phyloP scores from a whole-genome alignment of 1,140 invertebrate species.

The Bombus confusus region DNA sequence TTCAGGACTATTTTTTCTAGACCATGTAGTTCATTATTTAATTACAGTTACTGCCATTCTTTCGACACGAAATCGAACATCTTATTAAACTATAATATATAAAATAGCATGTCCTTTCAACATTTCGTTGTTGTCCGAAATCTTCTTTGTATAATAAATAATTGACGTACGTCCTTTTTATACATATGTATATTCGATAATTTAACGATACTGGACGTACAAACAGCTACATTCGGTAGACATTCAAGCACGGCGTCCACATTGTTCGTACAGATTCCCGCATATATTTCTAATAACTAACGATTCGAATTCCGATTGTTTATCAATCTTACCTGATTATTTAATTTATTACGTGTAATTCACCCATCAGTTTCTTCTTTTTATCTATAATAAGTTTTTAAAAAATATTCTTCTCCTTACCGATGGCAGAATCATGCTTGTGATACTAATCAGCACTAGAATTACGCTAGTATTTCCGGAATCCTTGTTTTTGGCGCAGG shows the following conservation, averaged over 20 bases:
- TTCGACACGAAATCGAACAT: background rate
- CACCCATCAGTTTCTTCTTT: background rate
- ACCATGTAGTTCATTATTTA: background rate
- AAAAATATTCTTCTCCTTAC: background rate
- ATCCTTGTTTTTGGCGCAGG: accelerated
- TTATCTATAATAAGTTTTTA: background rate
- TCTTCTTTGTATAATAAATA: background rate
- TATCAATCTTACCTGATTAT: background rate
- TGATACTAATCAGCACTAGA: accelerated
- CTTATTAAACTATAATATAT: background rate
- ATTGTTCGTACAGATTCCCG: background rate
- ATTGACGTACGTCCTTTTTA: background rate
- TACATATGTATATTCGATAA: background rate
- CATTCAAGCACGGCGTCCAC: background rate
- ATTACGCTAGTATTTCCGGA: accelerated
- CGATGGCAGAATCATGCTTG: background rate
- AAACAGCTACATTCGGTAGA: background rate
- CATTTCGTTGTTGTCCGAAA: background rate
- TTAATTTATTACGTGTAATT: background rate
- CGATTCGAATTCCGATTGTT: background rate
- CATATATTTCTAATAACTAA: background rate
- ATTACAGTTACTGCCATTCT: background rate
- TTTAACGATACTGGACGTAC: background rate
- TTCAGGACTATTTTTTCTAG: background rate
- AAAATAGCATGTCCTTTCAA: background rate